phyloP scores from a whole-genome alignment of 2,797 vertebrate species.

The Hydrolagus colliei region DNA sequence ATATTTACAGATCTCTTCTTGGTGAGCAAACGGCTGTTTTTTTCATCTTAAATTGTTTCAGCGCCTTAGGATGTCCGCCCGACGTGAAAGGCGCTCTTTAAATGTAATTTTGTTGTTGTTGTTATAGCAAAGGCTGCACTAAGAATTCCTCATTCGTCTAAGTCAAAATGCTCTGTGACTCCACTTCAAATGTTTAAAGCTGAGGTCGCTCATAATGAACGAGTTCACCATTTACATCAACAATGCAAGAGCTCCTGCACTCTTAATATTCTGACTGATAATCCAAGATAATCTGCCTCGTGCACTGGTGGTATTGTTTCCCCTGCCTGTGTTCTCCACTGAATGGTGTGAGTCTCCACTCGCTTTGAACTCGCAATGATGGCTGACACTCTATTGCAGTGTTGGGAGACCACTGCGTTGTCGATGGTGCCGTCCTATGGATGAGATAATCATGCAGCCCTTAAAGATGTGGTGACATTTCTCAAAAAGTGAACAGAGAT shows the following conservation, averaged over 20 bases:
- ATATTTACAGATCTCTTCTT: background rate
- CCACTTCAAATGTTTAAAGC: background rate
- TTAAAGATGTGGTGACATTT: too few relatives aligned
- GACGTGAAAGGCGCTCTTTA: too few relatives aligned
- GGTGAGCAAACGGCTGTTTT: background rate
- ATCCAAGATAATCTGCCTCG: background rate
- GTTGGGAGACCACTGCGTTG: too few relatives aligned
- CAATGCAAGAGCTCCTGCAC: background rate
- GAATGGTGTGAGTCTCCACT: background rate
- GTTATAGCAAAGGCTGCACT: background rate
- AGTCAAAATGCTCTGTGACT: background rate
- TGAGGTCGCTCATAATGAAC: background rate
- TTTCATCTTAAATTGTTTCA: background rate
- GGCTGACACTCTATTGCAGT: background rate
- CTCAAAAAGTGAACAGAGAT: too few relatives aligned
- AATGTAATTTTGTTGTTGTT: background rate
- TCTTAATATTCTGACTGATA: slow-evolving; percentile 5
- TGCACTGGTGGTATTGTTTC: background rate
- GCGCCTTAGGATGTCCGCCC: too few relatives aligned
- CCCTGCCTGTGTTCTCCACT: background rate
- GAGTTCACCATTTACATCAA: background rate
- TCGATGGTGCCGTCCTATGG: too few relatives aligned
- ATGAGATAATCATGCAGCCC: too few relatives aligned
- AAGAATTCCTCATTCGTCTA: background rate
- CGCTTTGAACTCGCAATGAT: too few relatives aligned